Base-by-base conservation (phyloP, 1,140 invertebrate genomes). In the Drosophila novamexicana region DNA sequence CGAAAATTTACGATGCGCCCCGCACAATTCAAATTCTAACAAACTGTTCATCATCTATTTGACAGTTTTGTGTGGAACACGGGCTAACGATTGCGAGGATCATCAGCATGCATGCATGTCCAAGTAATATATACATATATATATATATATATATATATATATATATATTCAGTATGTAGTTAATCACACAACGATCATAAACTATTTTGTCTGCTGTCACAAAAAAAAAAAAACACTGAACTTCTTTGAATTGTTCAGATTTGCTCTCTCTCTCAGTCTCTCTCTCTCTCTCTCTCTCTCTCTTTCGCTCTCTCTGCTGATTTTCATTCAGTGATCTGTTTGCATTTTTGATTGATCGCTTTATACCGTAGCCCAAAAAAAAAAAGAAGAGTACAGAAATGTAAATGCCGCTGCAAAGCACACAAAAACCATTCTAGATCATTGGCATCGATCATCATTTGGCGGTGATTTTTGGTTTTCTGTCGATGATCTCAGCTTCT, bases 291-390 rank as follows among this genome's bases (percentile, higher is more conserved):
- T 53, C 4, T 39, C 8, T 40, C 40, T n/a, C 16, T 50, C 59
- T 32, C 14, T 39, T 14, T 12, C 9, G 12, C 42, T 1, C 12
- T 53, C 4, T 39, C 12, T 18, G 37, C 32, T 75, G 32, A 44
- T 52, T 44, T 45, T 52, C 32, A 44, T 18, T 67, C 49, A 47
- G 59, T 70, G 74, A 47, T 62, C 44, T 47, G 72, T 91, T 91
- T 91, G 78, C 88, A 91, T 91, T 91, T 91, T 91, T 91, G 88
- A 91, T 91, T 91, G 88, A 91, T 91, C 88, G 83, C 88, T 91
- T 91, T 66, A 90, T 91, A 88, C 78, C 18, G 49, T 54, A 56
- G 49, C 78, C 71, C 69, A 49, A 32, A 39, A 37, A 16, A 40
- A 58, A 59, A 36, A 18, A 18, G 1, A 18, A 77, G 75, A 81